Conservation (phyloP, 1,140 invertebrate genomes). For the Coelopa frigida region DNA sequence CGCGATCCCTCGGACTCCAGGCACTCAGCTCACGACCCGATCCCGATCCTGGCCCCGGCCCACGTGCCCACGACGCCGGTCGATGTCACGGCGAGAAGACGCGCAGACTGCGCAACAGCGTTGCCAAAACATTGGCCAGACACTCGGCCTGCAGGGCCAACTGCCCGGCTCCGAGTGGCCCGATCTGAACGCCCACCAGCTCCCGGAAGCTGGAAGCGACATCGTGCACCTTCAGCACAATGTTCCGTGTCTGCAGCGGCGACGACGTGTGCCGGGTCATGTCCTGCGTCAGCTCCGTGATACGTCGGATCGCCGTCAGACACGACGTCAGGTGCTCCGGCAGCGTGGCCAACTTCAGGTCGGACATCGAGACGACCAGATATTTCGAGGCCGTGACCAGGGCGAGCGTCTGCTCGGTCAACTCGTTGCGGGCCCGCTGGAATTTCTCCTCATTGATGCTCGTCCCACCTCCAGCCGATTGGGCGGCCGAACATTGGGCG, state of each 20-base stretch:
- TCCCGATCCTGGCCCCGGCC: neutral
- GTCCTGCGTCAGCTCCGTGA: slow-evolving; percentile 63
- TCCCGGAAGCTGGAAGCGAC: slow-evolving; percentile 71
- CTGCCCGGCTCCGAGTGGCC: slow-evolving; percentile 50
- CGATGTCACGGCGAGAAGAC: slow-evolving; percentile 62
- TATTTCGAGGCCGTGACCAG: slow-evolving; percentile 77
- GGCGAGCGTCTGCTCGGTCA: slow-evolving; percentile 70
- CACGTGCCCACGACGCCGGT: neutral
- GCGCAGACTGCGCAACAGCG: slow-evolving; percentile 69
- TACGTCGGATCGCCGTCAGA: slow-evolving; percentile 57
- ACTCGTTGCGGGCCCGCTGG: slow-evolving; percentile 63
- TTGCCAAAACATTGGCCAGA: slow-evolving; percentile 71
- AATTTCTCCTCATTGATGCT: slow-evolving; percentile 67
- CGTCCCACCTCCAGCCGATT: slow-evolving; percentile 59
- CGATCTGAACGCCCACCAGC: slow-evolving; percentile 56
- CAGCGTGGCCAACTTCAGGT: slow-evolving; percentile 49
- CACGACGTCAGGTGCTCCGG: slow-evolving; percentile 63
- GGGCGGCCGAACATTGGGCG: slow-evolving; percentile 58
- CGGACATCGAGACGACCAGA: slow-evolving; percentile 71
- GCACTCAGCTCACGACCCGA: neutral
- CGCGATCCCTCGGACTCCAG: neutral
- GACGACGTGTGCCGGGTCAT: slow-evolving; percentile 67
- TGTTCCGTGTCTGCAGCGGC: slow-evolving; percentile 67
- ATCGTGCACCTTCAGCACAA: slow-evolving; percentile 71
- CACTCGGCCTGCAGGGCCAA: slow-evolving; percentile 68